A percentile compares a stretch with the other conserved stretches of the same genome.
These are phyloP conservation scores for Tromatobia lineatoria DNA, from an alignment of 2,888 invertebrate genomes.

Conservation along the genomic window DNA sequence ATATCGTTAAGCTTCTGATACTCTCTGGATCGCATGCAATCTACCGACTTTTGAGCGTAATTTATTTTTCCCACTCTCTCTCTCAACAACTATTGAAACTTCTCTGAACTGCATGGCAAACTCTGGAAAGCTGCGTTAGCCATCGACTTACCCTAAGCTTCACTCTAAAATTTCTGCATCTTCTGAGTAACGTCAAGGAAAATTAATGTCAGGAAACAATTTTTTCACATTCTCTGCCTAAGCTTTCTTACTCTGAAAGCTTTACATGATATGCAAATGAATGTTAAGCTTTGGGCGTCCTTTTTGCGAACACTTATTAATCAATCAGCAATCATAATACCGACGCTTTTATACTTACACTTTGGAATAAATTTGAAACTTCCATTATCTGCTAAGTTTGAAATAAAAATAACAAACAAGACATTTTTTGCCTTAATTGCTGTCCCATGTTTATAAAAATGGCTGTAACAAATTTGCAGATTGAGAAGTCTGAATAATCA, in stretches of 20 bases:
- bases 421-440: too few species aligned
- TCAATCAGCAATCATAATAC: neutral
- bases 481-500: too few species aligned
- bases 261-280: neutral
- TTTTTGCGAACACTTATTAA: neutral
- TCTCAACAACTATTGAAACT: neutral
- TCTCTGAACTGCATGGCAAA: slow-evolving; percentile 45
- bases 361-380: neutral
- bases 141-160: slow-evolving; percentile 10
- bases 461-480: too few species aligned
- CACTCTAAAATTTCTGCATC: neutral
- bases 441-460: too few species aligned
- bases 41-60: slow-evolving; percentile 83
- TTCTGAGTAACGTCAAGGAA: neutral
- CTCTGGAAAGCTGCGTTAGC: slow-evolving; percentile 3
- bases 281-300: neutral
- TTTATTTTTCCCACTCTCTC: slow-evolving; percentile 47
- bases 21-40: slow-evolving; percentile 83
- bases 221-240: neutral
- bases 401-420: neutral
- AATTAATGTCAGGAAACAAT: neutral
- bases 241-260: neutral
- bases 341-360: neutral
- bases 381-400: neutral
- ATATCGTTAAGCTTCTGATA: slow-evolving; percentile 74